These are phyloP conservation scores for Caracal caracal DNA, from an alignment of 2,113 vertebrate genomes.

Conservation along the genomic window DNA sequence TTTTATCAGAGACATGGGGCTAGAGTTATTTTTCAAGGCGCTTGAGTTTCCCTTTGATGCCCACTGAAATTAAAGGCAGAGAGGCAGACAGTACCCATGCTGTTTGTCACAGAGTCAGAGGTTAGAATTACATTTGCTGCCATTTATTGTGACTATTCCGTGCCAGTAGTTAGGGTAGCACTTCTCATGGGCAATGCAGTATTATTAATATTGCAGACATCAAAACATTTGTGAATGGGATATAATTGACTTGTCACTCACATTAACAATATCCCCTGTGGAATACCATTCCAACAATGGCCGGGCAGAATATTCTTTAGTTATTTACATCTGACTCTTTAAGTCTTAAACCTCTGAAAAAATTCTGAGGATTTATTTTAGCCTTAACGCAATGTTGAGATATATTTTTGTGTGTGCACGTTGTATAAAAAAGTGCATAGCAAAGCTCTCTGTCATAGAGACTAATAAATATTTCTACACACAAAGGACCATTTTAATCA, in stretches of 20 bases:
- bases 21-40: constrained; percentile 84
- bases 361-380: constrained; percentile 75
- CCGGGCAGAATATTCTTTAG: constrained; percentile 46
- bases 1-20: constrained; percentile 85
- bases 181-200: constrained; percentile 78
- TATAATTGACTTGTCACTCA: constrained; percentile 84
- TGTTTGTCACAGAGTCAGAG: constrained; percentile 84
- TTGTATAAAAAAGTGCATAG: neutral
- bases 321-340: constrained; percentile 77
- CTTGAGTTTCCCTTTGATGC: constrained; percentile 87
- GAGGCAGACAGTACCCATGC: constrained; percentile 75
- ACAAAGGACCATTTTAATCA: neutral
- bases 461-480: neutral
- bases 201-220: constrained; percentile 83
- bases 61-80: constrained; percentile 84
- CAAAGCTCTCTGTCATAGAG: neutral
- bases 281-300: constrained; percentile 66
- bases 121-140: constrained; percentile 84
- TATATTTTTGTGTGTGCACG: neutral
- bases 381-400: constrained; percentile 38
- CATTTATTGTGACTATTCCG: constrained; percentile 81
- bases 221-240: constrained; percentile 80
- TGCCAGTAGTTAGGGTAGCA: constrained; percentile 75
- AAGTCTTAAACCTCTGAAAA: constrained; percentile 72
- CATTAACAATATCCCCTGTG: constrained; percentile 72